Evolutionary conservation across 2,797 vertebrate genomes (phyloP), one percentile per base, ranked within the genome.

Genomic region (Allobates femoralis): DNA sequence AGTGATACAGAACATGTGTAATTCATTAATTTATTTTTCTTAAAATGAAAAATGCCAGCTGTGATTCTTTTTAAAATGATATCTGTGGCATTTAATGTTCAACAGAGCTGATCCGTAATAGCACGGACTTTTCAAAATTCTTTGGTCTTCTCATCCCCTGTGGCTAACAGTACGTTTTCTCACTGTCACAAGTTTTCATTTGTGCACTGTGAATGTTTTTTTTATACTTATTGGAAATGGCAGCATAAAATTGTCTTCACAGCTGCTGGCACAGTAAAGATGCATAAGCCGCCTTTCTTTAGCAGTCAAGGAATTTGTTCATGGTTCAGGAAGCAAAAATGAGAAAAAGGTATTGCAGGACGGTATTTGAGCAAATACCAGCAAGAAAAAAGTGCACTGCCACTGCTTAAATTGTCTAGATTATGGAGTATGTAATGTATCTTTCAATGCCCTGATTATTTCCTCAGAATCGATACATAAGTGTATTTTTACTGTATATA

Each of bases 111-210:
- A 84, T 81, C 69, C 41, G 58, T 84, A 84, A 84, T 71, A 85
- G 86, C 82, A 50, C 7, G 69, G 82, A 84, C 41, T 84, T 86
- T 86, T 79, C 78, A 75, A 30, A 67, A 60, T 26, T 66, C 66
- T 84, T 87, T 84, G 81, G 81, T 84, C 77, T 80, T 81, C 82
- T 58, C 73, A 56, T 85, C 77, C 86, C 86, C 77, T 85, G 77
- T 64, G 86, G 82, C 67, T 88, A 84, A 69, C 82, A 80, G 82
- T 88, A 85, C 30, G 56, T 84, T 88, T 88, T 88, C 82, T 66
- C 86, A 84, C 86, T 81, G 82, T 84, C 82, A 84, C 86, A 88
- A 81, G 86, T 85, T 88, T 88, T 85, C 82, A 85, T 85, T 88
- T 88, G 67, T 76, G 41, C 69, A 21, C 69, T 80, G 82, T 84